phyloP scores from a whole-genome alignment of 2,888 invertebrate species.

The Chaitophorus viminalis region DNA sequence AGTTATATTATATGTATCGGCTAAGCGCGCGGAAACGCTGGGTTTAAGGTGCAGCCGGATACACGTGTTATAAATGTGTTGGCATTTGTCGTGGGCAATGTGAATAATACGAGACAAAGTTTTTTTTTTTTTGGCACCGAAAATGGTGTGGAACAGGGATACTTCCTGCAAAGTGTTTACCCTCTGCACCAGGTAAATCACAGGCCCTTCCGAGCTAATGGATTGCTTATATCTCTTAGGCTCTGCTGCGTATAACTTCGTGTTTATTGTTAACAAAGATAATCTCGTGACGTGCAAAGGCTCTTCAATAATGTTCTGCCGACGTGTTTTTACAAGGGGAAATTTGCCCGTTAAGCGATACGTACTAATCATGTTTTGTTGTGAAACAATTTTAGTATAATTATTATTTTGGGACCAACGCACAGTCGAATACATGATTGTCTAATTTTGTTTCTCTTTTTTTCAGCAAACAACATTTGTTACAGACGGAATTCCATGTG shows the following conservation, averaged over 20 bases:
- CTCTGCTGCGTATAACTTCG: not conserved
- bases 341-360: not conserved
- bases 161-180: slow-evolving; percentile 44
- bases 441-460: too few species aligned
- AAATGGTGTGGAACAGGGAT: not conserved
- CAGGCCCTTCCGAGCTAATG: not conserved
- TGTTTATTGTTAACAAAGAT: not conserved
- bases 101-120: slow-evolving; percentile 48
- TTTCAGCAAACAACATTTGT: not conserved
- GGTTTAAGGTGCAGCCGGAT: slow-evolving; percentile 30
- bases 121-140: slow-evolving; percentile 41
- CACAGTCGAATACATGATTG: too few species aligned
- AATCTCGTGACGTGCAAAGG: not conserved
- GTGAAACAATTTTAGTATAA: too few species aligned
- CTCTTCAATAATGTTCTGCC: not conserved
- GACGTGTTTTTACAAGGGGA: not conserved
- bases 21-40: slow-evolving; percentile 7
- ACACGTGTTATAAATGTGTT: slow-evolving; percentile 51
- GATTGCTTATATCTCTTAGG: not conserved
- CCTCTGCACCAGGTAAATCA: slow-evolving; percentile 28
- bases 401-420: too few species aligned
- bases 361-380: not conserved
- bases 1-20: not conserved
- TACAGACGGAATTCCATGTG: not conserved
- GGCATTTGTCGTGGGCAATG: slow-evolving; percentile 7